Base-by-base conservation (phyloP, 1,140 invertebrate species). In the Bombus haemorrhoidalis region DNA sequence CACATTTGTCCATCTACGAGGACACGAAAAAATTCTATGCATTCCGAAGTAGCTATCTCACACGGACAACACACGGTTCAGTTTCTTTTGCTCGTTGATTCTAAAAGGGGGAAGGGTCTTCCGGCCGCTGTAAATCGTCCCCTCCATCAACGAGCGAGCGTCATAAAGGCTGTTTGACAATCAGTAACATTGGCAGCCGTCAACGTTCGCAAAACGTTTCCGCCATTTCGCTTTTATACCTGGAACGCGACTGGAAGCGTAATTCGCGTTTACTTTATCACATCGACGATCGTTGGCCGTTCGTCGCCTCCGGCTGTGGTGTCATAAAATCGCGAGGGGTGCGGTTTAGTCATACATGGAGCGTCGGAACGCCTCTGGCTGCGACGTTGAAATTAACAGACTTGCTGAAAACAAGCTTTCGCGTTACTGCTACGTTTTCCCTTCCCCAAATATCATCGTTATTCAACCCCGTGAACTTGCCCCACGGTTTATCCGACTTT, bases 221-320 rank as follows among this genome's bases (percentile, higher is more conserved):
- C 12, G 37, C 62, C 10, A 57, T 66, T 34, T 66, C 79, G 37
- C n/a, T 81, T 87, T 87, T 88, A 88, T 72, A 53, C 59, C 22
- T 47, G 37, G 43, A 28, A 76, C 43, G n/a, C 34, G 84, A 12
- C 64, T 83, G 59, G 59, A 34, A 59, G 41, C 59, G 62, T 83
- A 83, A 87, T 83, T 83, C 41, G 34, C 62, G 28, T 87, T 79
- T 68, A 34, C 47, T 87, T 88, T 79, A 87, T 87, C 82, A 64
- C 62, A 62, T 64, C 75, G 43, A 25, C 53, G 74, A 43, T 86
- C 77, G 86, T 64, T 59, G 86, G 68, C 32, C 73, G 73, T 83
- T 66, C 64, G 59, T 76, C 47, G 53, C 28, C 53, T 39, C 2
- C 10, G 41, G n/a, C 39, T 9, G n/a, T 5, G 32, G 47, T 57